Evolutionary conservation across 2,888 invertebrate species (phyloP), one percentile per base, ranked within the genome.

Genomic region (Boloria euphrosyne): DNA sequence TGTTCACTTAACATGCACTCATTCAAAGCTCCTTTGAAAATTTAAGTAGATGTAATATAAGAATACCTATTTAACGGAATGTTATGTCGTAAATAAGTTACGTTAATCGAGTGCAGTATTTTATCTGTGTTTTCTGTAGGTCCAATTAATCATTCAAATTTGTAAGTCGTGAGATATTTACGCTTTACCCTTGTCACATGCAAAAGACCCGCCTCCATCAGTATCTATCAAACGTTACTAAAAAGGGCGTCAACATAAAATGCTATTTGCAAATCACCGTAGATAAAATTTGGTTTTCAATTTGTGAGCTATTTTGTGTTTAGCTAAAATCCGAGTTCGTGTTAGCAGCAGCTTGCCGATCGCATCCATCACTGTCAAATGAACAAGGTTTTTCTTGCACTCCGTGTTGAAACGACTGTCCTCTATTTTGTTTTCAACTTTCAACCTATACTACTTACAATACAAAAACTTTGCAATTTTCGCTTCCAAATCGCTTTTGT

Each of bases 331-430:
- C 68, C 74, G 73, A 73, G 80, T 76, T 75, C 77, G 76, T 80
- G 80, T 80, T 77, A 74, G 83, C 81, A 78, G 59, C 67, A 80
- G 77, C 78, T 80, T 77, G 81, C 79, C 76, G 76, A 75, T 76
- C 80, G 78, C 90, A 91, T 91, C 89, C 84, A 90, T 91, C 91
- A 91, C 81, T 81, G 90, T 90, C 91, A 85, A 71, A 69, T 69
- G 76, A 82, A 76, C 84, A 87, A 90, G 87, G 89, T 90, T 90
- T 91, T 89, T 85, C 82, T 79, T 80, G 82, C 83, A 85, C 83
- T 82, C 78, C 79, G 80, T 65, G 83, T 80, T 81, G 79, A 82
- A 85, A 80, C 82, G 79, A 78, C 80, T 79, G 80, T 78, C 78
- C 79, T 74, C 79, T 82, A 86, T 89, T 90, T 90, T 89, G 86